Evolutionary conservation across 2,113 vertebrate genomes (phyloP).

Genomic region (Lota lota): DNA sequence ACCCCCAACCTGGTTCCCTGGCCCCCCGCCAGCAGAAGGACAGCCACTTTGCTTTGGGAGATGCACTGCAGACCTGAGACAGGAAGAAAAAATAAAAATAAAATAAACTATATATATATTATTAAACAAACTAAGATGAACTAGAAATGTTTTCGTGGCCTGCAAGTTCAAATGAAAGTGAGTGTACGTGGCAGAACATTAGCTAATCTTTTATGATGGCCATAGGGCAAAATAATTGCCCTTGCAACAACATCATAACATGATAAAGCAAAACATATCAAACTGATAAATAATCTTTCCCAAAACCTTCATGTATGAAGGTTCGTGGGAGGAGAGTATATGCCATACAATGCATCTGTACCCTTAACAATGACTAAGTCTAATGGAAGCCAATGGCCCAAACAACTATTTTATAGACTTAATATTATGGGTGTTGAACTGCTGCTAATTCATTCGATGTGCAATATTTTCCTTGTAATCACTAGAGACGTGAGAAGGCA

Average conservation of each 20-base stretch:
- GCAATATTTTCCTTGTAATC: not conserved
- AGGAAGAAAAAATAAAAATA: not conserved
- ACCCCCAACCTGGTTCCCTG: slow-evolving; percentile 93
- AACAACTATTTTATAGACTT: too few relatives aligned
- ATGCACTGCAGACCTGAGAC: slow-evolving; percentile 79
- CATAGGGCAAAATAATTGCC: not conserved
- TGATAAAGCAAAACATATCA: slow-evolving; percentile 7
- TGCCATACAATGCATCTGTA: slow-evolving; percentile 1
- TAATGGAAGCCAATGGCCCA: slow-evolving; percentile 1
- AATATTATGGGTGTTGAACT: slow-evolving; percentile 20
- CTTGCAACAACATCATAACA: not conserved
- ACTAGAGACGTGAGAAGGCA: slow-evolving; percentile 1
- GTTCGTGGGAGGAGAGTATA: not conserved
- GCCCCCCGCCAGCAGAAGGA: slow-evolving; percentile 88
- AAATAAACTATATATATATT: not conserved
- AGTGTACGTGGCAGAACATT: not conserved
- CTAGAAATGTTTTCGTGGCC: too few relatives aligned
- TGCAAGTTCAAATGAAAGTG: not conserved
- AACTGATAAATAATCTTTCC: not conserved
- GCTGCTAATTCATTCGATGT: slow-evolving; percentile 25
- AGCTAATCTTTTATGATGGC: slow-evolving; percentile 25
- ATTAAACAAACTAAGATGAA: too few relatives aligned
- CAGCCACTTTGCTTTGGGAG: slow-evolving; percentile 85
- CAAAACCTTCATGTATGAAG: slow-evolving; percentile 5
- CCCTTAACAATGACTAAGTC: not conserved